phyloP scores from a whole-genome alignment of 1,140 invertebrate species.

The Marisa cornuarietis region DNA sequence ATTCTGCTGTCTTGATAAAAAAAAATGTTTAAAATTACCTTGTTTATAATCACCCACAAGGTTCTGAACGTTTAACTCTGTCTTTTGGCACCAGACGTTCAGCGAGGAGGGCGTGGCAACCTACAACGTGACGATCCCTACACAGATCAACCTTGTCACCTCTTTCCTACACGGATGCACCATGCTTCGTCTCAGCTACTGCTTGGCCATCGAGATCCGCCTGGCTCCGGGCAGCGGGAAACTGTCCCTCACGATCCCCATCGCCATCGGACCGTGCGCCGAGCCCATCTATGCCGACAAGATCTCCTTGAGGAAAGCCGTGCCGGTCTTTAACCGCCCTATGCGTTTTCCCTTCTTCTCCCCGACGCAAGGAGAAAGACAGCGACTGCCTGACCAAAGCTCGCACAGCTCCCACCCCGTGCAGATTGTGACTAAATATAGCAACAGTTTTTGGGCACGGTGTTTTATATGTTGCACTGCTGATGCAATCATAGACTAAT shows the following conservation, averaged over 20 bases:
- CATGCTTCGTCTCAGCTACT: slow-evolving; percentile 44
- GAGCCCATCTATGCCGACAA: slow-evolving; percentile 44
- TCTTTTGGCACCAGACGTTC: neutral
- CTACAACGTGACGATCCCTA: slow-evolving; percentile 48
- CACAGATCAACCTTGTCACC: slow-evolving; percentile 42
- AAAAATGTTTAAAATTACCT: no score
- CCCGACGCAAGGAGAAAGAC: slow-evolving; percentile 6
- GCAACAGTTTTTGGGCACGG: slow-evolving; percentile 21
- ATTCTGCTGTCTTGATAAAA: no score
- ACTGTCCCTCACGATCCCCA: slow-evolving; percentile 47
- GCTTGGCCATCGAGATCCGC: slow-evolving; percentile 41
- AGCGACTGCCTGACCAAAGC: slow-evolving; percentile 1
- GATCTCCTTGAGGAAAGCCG: slow-evolving; percentile 33
- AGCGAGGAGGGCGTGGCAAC: slow-evolving; percentile 30
- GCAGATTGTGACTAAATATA: slow-evolving; percentile 32
- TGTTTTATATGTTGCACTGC: slow-evolving; percentile 31
- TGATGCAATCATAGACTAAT: slow-evolving; percentile 3
- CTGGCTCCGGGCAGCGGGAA: slow-evolving; percentile 49
- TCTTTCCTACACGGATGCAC: slow-evolving; percentile 45
- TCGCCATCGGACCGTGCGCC: slow-evolving; percentile 49
- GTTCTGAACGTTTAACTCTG: no score
- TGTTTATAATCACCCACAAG: no score
- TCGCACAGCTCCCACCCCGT: slow-evolving; percentile 24
- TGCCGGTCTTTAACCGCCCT: slow-evolving; percentile 53
- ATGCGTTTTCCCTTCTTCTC: slow-evolving; percentile 53